phyloP scores from a whole-genome alignment of 1,140 invertebrate species.

The Meteorus sp. region DNA sequence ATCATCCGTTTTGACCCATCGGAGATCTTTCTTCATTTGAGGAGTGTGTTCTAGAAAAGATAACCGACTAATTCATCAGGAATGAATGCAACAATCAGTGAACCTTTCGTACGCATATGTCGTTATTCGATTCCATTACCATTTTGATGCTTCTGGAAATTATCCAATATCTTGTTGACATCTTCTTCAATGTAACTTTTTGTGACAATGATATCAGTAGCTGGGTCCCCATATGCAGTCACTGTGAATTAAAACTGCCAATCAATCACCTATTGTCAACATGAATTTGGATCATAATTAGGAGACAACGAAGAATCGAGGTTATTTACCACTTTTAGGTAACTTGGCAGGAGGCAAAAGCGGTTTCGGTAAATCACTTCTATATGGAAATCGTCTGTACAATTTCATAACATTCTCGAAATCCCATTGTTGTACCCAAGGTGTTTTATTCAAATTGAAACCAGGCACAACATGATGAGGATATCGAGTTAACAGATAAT shows the following conservation, averaged over 20 bases:
- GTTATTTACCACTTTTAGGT: conserved; percentile 35
- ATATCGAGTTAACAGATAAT: conserved; percentile 28
- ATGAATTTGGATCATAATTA: neutral
- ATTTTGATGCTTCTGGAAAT: conserved; percentile 37
- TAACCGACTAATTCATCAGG: neutral
- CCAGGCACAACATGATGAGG: conserved; percentile 40
- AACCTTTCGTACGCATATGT: neutral
- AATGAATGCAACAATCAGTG: neutral
- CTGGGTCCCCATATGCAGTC: conserved; percentile 36
- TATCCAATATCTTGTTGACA: conserved; percentile 35
- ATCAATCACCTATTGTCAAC: neutral
- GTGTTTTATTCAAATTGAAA: conserved; percentile 36
- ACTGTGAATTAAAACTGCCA: conserved; percentile 25
- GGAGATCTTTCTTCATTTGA: conserved; percentile 33
- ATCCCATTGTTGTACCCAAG: conserved; percentile 31
- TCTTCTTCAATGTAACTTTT: conserved; percentile 43
- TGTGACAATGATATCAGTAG: conserved; percentile 37
- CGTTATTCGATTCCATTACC: conserved; percentile 27
- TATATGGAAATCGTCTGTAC: conserved; percentile 44
- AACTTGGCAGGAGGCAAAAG: conserved; percentile 46
- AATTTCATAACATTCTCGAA: conserved; percentile 35
- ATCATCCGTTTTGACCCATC: conserved; percentile 28
- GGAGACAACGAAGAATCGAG: neutral
- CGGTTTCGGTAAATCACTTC: conserved; percentile 50
- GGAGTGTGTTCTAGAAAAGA: conserved; percentile 30